Evolutionary conservation across 2,888 invertebrate genomes (phyloP).

Genomic region (Teinopalpus imperialis): DNA sequence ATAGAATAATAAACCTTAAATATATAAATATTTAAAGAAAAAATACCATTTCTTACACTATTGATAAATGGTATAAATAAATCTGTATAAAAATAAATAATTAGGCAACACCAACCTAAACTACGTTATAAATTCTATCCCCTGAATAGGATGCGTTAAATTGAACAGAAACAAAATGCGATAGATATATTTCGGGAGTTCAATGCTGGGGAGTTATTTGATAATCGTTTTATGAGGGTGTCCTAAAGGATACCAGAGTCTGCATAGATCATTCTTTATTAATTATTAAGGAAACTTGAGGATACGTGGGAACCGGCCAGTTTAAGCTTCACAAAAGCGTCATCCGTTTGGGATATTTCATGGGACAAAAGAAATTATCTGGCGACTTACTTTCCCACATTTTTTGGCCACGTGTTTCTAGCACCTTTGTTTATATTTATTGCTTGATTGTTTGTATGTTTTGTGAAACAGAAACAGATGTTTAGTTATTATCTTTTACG

Average conservation of each 20-base stretch:
- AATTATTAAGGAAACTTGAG: conserved; percentile 63
- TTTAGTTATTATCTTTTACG: conserved; percentile 48
- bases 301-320: conserved; percentile 68
- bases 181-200: conserved; percentile 53
- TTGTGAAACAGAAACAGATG: conserved; percentile 61
- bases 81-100: no score
- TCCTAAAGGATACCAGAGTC: conserved; percentile 68
- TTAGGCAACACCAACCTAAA: neutral
- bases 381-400: conserved; percentile 56
- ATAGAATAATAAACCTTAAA: no score
- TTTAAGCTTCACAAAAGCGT: conserved; percentile 45
- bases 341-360: conserved; percentile 62
- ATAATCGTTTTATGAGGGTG: conserved; percentile 78
- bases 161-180: conserved; percentile 62
- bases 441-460: conserved; percentile 37
- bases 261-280: conserved; percentile 67
- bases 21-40: no score
- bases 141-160: conserved; percentile 62
- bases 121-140: conserved; percentile 45
- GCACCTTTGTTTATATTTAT: conserved; percentile 52
- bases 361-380: conserved; percentile 63
- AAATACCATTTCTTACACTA: no score
- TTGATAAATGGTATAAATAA: no score
- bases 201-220: conserved; percentile 65
- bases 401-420: conserved; percentile 50